Base-by-base conservation (phyloP, 2,113 vertebrate species). In the Neogobius melanostomus region DNA sequence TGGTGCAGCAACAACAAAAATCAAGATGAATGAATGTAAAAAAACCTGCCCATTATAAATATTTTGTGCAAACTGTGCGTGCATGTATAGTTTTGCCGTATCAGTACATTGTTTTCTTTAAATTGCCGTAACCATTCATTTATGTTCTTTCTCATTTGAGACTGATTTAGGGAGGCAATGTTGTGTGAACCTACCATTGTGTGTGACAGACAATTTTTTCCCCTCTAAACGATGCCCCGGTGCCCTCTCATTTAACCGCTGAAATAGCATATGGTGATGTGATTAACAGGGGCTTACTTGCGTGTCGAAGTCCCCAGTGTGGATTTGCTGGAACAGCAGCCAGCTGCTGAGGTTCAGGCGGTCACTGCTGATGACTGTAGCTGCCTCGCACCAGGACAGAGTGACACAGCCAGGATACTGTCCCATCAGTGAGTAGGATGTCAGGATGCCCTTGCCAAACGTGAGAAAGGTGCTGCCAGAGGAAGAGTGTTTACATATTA, bases 341-440 rank as follows among this genome's bases (percentile, higher is more conserved):
- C 85, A 84, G 85, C 64, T 90, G 82, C 80, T 81, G 64, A 28
- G 72, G 68, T 66, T 69, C 64, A 16, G 72, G 42, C 47, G 74
- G 72, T 77, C 78, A 72, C 51, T 70, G 43, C 17, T 71, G 66
- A 56, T 85, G 81, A 82, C 75, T 70, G 48, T 44, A 84, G 72
- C 75, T 88, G 82, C 49, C 68, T 67, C 62, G 69, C 7, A 62
- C 11, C 21, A 59, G 59, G 59, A 51, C 61, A 75, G 11, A 49
- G 64, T 54, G 51, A 49, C 43, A 61, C 57, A 65, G 50, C 47
- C 3, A 21, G 66, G 47, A 68, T 54, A 57, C 43, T 15, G 51
- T 63, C 57, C 21, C 57, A 67, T 77, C 60, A 68, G 53, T 16
- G 45, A 67, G 45, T 15, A 5, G 51, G 14, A 67, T 46, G 50